phyloP scores from a whole-genome alignment of 2,797 vertebrate genomes.

The Tachyglossus aculeatus region DNA sequence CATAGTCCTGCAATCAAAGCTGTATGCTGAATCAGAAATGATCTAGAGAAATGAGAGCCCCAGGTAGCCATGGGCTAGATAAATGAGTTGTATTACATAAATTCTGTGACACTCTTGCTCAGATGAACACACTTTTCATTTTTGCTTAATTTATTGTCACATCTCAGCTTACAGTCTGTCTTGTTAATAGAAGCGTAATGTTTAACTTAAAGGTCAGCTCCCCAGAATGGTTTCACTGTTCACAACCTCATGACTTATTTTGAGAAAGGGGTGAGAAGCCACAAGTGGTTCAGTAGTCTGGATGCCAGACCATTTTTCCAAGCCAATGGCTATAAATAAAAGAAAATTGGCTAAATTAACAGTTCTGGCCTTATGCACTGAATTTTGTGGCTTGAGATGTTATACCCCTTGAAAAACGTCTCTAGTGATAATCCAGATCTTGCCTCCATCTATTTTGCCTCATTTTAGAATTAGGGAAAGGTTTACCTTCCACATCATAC shows the following conservation, averaged over 20 bases:
- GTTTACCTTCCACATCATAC: too few relatives aligned
- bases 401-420: conserved; percentile 31
- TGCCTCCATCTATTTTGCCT: conserved; percentile 25
- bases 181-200: too few relatives aligned
- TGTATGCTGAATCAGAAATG: too few relatives aligned
- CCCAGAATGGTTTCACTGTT: not conserved
- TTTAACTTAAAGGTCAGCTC: not conserved
- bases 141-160: accelerated
- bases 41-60: too few relatives aligned
- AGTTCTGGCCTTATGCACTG: not conserved
- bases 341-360: conserved; percentile 25
- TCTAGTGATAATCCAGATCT: conserved; percentile 30
- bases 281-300: not conserved
- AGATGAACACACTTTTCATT: too few relatives aligned
- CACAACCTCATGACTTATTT: too few relatives aligned
- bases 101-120: too few relatives aligned
- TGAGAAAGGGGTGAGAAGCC: not conserved
- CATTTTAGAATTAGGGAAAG: conserved; percentile 49
- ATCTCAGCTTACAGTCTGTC: not conserved
- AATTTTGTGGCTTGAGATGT: not conserved
- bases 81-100: too few relatives aligned
- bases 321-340: not conserved
- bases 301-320: not conserved
- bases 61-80: too few relatives aligned
- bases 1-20: too few relatives aligned